Conservation (phyloP, 2,113 vertebrate genomes). For the Xiphophorus maculatus region DNA sequence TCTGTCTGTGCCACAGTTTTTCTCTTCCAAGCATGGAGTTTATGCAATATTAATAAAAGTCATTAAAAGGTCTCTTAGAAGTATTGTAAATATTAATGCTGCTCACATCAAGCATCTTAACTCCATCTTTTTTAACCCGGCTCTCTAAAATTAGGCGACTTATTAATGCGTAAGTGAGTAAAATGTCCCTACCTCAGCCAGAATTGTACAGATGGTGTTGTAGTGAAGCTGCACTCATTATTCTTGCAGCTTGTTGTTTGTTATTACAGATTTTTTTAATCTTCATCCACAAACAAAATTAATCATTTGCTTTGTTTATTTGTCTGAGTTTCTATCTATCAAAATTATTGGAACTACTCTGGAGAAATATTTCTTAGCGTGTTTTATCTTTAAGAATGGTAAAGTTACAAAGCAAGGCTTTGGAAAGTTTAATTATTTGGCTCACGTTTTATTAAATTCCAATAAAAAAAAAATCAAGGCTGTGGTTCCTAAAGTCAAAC, state of each 20-base stretch:
- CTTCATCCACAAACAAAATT: constrained; percentile 27
- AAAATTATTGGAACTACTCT: background rate
- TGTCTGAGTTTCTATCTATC: background rate
- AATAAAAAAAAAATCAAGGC: constrained; percentile 33
- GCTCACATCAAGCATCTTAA: constrained; percentile 38
- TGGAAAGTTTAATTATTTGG: background rate
- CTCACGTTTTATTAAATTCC: constrained; percentile 27
- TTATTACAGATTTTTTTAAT: constrained; percentile 49
- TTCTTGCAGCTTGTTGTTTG: constrained; percentile 48
- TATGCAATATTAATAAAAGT: constrained; percentile 52
- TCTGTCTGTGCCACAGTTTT: background rate
- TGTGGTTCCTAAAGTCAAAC: too few relatives aligned
- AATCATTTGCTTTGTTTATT: constrained; percentile 40
- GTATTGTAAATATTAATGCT: constrained; percentile 54
- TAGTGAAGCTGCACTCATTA: constrained; percentile 33
- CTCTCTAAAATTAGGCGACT: constrained; percentile 24
- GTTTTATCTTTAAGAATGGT: background rate
- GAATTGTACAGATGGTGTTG: constrained; percentile 32
- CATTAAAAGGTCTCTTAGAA: constrained; percentile 37
- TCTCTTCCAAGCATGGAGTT: constrained; percentile 22
- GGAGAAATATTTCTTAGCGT: background rate
- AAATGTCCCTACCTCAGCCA: background rate
- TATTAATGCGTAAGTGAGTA: constrained; percentile 33
- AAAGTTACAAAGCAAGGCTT: background rate
- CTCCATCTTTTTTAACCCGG: constrained; percentile 35